phyloP scores from a whole-genome alignment of 2,113 vertebrate species.

The Chunga burmeisteri region DNA sequence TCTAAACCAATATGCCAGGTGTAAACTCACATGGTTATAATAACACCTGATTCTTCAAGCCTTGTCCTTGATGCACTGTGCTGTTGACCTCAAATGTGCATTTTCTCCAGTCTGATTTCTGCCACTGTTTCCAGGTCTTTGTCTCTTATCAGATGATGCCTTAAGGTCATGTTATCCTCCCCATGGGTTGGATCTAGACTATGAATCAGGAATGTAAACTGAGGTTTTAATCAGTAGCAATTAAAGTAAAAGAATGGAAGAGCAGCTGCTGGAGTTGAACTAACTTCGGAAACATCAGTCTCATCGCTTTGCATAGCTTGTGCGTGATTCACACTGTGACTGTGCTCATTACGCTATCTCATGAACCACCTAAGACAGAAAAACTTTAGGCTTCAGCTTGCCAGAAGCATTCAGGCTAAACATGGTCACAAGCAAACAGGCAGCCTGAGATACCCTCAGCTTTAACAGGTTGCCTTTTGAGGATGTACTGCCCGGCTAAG shows the following conservation, averaged over 20 bases:
- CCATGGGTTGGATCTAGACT: background rate
- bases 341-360: background rate
- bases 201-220: background rate
- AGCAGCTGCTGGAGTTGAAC: background rate
- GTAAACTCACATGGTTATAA: background rate
- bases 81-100: background rate
- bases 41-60: background rate
- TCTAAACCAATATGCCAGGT: background rate
- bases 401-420: background rate
- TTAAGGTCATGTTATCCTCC: background rate
- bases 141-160: background rate
- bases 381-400: fast-evolving
- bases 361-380: background rate
- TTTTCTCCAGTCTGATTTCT: background rate
- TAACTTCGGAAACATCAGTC: background rate
- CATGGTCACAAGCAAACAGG: background rate
- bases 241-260: background rate
- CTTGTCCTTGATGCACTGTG: background rate
- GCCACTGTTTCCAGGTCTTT: background rate
- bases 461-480: background rate
- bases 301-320: background rate
- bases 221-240: background rate
- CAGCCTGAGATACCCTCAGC: background rate
- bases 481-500: background rate
- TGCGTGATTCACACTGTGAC: background rate